Conservation (phyloP, 2,113 vertebrate species). For the Colistium nudipinnis region DNA sequence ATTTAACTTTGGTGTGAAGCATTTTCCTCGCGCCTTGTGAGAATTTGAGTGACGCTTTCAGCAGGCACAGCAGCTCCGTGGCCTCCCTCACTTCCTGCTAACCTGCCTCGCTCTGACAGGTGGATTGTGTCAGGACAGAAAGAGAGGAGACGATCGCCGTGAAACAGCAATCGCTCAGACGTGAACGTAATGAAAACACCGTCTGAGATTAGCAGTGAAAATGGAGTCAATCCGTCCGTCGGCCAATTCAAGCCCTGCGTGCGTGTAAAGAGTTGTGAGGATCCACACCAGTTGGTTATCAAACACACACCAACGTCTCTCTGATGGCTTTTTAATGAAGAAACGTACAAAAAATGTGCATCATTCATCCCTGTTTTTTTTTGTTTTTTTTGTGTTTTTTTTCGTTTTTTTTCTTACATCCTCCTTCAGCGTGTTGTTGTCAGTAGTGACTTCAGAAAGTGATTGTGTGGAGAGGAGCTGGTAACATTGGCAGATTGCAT, state of each 20-base stretch:
- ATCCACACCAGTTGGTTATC: slow-evolving; percentile 51
- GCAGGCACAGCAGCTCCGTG: too few species aligned
- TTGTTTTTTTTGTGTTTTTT: neutral
- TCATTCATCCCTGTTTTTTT: slow-evolving; percentile 21
- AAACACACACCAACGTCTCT: slow-evolving; percentile 16
- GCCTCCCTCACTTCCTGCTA: neutral
- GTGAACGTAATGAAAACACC: slow-evolving; percentile 21
- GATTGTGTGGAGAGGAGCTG: too few species aligned
- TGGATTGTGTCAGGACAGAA: slow-evolving; percentile 24
- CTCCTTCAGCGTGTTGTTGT: too few species aligned
- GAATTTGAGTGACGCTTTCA: too few species aligned
- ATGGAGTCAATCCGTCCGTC: slow-evolving; percentile 14
- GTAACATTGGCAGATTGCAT: too few species aligned
- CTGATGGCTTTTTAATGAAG: slow-evolving; percentile 60
- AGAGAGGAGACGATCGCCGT: slow-evolving; percentile 14
- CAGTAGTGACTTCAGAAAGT: too few species aligned
- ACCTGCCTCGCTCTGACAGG: slow-evolving; percentile 46
- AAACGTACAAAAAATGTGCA: slow-evolving; percentile 48
- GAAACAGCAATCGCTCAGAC: slow-evolving; percentile 5
- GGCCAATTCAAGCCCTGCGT: slow-evolving; percentile 21
- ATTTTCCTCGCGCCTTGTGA: neutral
- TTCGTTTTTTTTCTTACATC: neutral
- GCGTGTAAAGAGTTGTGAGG: neutral
- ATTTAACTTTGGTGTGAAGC: slow-evolving; percentile 2
- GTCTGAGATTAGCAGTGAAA: slow-evolving; percentile 20